Percentiles rank a stretch among this genome's conserved stretches.
Conservation (phyloP, 2,888 invertebrate species). For the Argyresthia albistria region DNA sequence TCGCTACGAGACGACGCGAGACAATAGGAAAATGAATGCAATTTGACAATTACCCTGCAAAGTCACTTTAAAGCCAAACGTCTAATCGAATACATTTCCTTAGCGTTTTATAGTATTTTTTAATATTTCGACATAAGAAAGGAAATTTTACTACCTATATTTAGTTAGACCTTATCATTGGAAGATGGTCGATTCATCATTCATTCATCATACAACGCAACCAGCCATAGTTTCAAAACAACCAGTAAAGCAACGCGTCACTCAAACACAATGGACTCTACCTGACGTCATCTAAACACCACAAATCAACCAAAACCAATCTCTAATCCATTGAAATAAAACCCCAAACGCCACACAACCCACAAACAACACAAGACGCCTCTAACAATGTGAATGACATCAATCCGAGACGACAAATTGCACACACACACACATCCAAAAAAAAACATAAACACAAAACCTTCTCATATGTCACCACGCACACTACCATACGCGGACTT, state of each 20-base stretch:
- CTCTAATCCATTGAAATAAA: not conserved
- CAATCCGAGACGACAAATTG: constrained; percentile 28
- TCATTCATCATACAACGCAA: not conserved
- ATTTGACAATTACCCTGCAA: too few relatives aligned
- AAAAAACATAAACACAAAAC: constrained; percentile 5
- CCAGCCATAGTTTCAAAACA: not conserved
- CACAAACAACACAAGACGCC: constrained; percentile 21
- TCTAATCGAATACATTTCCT: too few relatives aligned
- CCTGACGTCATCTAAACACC: not conserved
- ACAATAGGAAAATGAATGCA: too few relatives aligned
- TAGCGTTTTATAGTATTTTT: too few relatives aligned
- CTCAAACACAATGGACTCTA: not conserved
- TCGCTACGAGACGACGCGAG: too few relatives aligned
- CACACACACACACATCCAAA: constrained; percentile 20
- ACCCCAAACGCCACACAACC: constrained; percentile 2
- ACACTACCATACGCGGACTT: constrained; percentile 10
- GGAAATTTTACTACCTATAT: too few relatives aligned
- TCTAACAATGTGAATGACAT: constrained; percentile 39
- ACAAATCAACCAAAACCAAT: not conserved
- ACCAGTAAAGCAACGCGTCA: not conserved
- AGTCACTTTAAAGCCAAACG: too few relatives aligned
- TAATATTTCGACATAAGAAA: too few relatives aligned
- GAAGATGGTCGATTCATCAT: not conserved
- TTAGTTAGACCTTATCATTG: too few relatives aligned
- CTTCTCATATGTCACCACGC: constrained; percentile 30